Base-by-base conservation (phyloP, 2,888 invertebrate species). In the Sesia apiformis region DNA sequence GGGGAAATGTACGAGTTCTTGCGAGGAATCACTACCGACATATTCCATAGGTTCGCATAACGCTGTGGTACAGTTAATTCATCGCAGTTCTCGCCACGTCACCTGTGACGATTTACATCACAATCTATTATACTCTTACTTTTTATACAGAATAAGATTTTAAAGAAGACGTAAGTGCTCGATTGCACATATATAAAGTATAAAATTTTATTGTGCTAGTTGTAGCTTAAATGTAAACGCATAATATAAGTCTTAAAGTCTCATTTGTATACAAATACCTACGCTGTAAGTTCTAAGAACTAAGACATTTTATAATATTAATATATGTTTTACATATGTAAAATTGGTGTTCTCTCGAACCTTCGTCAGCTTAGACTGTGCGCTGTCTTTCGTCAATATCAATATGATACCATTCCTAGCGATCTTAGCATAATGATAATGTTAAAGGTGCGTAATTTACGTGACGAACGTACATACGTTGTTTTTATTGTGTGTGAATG, bases 1-100 rank as follows among this genome's bases (percentile, higher is more conserved):
- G 78, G 65, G 6, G 89, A 87, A 63, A 74, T 88, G 64, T 76
- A 87, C 53, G 84, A 81, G 60, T 86, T 81, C 70, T 66, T 89
- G 41, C 74, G 74, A 59, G 89, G 84, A 62, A 72, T 88, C 72
- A 88, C 86, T 53, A 81, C 82, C 50, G 86, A 87, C 63, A 75
- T 88, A 58, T 63, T 88, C 51, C 81, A 88, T 53, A 78, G 81
- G 62, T 86, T 89, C 62, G 63, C 79, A 56, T 85, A 78, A 40
- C 23, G 42, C 42, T 46, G 46, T 46, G 4, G n/a, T 46, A 43
- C 7, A 4, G 43, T 4, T 4, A 6, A 43, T 43, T 4, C 43
- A 43, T 7, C 43, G 6, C 43, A 43, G 8, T 7, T 4, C 43
- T n/a, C n/a, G n/a, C n/a, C 43, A 43, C 43, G 5, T 42, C 42